A percentile compares a stretch with the other conserved stretches of the same genome.
Evolutionary conservation across 1,140 invertebrate genomes (phyloP).

Genomic region (Agrilus planipennis): DNA sequence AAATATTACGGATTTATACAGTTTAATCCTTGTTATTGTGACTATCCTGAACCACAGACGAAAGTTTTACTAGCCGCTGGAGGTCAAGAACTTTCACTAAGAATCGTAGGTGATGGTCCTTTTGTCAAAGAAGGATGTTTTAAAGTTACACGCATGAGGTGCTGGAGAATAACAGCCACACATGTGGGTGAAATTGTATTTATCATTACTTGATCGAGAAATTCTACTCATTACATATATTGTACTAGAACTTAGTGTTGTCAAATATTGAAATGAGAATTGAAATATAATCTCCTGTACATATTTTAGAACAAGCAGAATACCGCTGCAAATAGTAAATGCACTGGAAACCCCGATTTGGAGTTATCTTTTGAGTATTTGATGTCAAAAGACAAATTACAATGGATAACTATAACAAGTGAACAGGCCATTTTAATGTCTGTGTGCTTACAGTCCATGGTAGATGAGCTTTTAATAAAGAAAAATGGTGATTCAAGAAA

Average conservation of each 20-base stretch:
- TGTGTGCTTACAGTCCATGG: conserved; percentile 86
- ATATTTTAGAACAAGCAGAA: conserved; percentile 30
- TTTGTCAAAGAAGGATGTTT: conserved; percentile 67
- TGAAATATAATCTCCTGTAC: too few relatives aligned
- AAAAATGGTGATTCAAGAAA: conserved; percentile 45
- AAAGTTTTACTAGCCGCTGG: conserved; percentile 60
- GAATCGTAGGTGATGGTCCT: conserved; percentile 34
- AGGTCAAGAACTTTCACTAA: conserved; percentile 64
- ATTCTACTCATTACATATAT: neutral
- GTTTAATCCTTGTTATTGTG: conserved; percentile 61
- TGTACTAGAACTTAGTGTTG: too few relatives aligned
- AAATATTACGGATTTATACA: conserved; percentile 85
- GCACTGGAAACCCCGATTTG: conserved; percentile 33
- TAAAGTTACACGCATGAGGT: conserved; percentile 89
- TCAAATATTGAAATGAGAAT: conserved; percentile 3
- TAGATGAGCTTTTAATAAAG: conserved; percentile 83
- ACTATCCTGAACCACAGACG: conserved; percentile 62
- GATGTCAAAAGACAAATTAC: conserved; percentile 78
- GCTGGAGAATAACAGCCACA: conserved; percentile 88
- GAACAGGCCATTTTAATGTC: conserved; percentile 91
- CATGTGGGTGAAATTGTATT: conserved; percentile 49
- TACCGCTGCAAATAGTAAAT: conserved; percentile 24
- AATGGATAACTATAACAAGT: conserved; percentile 85
- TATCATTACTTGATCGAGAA: neutral
- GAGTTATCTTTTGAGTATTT: conserved; percentile 95